phyloP scores from a whole-genome alignment of 2,797 vertebrate genomes.

The Channallabes apus region DNA sequence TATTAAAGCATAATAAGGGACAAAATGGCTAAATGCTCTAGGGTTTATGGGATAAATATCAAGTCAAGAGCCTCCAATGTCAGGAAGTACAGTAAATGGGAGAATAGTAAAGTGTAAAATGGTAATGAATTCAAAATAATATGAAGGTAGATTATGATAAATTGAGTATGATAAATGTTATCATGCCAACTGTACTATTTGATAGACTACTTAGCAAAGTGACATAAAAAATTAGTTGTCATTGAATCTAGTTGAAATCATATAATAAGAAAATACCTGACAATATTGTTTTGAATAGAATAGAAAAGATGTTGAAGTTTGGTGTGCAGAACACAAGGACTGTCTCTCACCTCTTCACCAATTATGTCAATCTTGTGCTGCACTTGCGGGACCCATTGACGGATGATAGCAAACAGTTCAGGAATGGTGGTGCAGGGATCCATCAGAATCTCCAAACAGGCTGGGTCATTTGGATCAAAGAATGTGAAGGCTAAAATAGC shows the following conservation, averaged over 20 bases:
- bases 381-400: slow-evolving; percentile 93
- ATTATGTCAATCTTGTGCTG: slow-evolving; percentile 92
- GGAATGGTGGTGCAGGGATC: slow-evolving; percentile 84
- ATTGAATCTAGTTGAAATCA: not conserved
- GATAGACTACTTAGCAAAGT: not conserved
- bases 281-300: not conserved
- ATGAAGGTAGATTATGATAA: not conserved
- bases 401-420: slow-evolving; percentile 87
- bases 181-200: not conserved
- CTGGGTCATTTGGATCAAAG: slow-evolving; percentile 90
- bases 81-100: not conserved
- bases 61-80: not conserved
- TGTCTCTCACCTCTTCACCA: slow-evolving; percentile 80
- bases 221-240: not conserved
- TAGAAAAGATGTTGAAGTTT: not conserved
- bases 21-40: too few relatives aligned
- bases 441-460: slow-evolving; percentile 84
- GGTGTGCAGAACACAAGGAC: not conserved
- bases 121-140: not conserved
- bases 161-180: not conserved
- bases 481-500: slow-evolving; percentile 84
- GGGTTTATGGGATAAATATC: not conserved
- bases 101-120: not conserved
- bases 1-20: too few relatives aligned
- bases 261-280: not conserved